A percentile compares a stretch with the other conserved stretches of the same genome.
Evolutionary conservation across 2,113 vertebrate species (phyloP).

Genomic region (Cheilinus undulatus): DNA sequence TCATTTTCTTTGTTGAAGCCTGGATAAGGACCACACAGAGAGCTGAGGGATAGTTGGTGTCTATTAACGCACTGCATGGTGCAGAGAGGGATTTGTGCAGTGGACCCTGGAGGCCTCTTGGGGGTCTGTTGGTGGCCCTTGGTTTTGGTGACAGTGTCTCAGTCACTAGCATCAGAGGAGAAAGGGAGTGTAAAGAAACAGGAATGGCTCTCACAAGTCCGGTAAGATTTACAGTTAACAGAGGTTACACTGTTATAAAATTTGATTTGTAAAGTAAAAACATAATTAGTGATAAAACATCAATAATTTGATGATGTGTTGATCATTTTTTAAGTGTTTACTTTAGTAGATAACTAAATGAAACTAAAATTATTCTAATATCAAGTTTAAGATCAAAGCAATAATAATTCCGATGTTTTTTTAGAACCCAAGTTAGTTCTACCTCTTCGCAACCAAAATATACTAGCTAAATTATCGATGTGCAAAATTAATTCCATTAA

Average conservation of each 20-base stretch:
- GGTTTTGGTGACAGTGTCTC: constrained; percentile 45
- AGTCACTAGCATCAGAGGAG: constrained; percentile 38
- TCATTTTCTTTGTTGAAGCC: constrained; percentile 33
- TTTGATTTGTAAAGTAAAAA: neutral
- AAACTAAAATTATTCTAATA: too few species aligned
- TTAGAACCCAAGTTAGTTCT: too few species aligned
- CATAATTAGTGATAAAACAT: neutral
- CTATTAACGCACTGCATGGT: constrained; percentile 53
- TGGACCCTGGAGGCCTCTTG: constrained; percentile 69
- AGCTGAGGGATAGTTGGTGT: constrained; percentile 40
- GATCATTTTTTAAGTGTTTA: too few species aligned
- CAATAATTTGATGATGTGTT: neutral
- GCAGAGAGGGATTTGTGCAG: constrained; percentile 79
- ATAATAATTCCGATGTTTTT: too few species aligned
- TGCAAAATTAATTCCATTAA: neutral
- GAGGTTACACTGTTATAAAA: neutral
- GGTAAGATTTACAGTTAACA: constrained; percentile 25
- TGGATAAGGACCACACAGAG: constrained; percentile 78
- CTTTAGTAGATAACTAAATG: too few species aligned
- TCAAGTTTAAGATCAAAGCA: too few species aligned
- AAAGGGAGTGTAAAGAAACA: constrained; percentile 37
- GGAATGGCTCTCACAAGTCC: constrained; percentile 24
- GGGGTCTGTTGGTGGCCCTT: constrained; percentile 44
- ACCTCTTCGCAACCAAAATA: neutral
- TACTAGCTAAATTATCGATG: neutral